Conservation (phyloP, 1,140 invertebrate genomes). For the Heterodera schachtii region DNA sequence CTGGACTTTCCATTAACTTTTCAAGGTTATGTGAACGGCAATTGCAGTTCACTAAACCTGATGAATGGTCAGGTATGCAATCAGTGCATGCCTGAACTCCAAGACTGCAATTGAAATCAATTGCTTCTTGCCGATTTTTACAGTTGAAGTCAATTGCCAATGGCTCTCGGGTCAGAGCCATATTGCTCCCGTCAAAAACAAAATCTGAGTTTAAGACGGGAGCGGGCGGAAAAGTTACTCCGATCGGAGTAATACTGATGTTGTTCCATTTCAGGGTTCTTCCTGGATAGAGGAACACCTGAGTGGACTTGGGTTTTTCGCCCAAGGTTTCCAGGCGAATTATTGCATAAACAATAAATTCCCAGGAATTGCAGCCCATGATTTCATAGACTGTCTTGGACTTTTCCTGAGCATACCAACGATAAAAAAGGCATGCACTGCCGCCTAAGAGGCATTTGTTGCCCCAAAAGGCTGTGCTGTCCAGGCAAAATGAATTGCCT, state of each 20-base stretch:
- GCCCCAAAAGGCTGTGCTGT: slow-evolving; percentile 11
- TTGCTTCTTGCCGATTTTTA: background rate
- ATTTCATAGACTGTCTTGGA: background rate
- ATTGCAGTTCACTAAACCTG: background rate
- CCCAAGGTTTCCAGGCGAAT: background rate
- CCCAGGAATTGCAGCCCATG: background rate
- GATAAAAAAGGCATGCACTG: background rate
- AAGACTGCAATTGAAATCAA: background rate
- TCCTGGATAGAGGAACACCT: background rate
- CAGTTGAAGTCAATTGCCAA: background rate
- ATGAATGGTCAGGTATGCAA: background rate
- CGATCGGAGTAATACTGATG: background rate
- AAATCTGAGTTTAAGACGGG: background rate
- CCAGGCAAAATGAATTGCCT: slow-evolving; percentile 13
- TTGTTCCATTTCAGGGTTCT: background rate
- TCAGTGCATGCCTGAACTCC: background rate
- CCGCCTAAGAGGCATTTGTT: background rate
- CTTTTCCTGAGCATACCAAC: background rate
- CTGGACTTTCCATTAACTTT: background rate
- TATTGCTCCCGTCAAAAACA: background rate
- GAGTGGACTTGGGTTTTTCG: background rate
- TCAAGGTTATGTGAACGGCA: background rate
- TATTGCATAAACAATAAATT: background rate
- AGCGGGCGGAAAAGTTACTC: background rate
- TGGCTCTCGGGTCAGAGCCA: background rate